Percentiles rank a stretch among this genome's conserved stretches.
Conservation (phyloP, 2,888 invertebrate species). For the Dryobota labecula region DNA sequence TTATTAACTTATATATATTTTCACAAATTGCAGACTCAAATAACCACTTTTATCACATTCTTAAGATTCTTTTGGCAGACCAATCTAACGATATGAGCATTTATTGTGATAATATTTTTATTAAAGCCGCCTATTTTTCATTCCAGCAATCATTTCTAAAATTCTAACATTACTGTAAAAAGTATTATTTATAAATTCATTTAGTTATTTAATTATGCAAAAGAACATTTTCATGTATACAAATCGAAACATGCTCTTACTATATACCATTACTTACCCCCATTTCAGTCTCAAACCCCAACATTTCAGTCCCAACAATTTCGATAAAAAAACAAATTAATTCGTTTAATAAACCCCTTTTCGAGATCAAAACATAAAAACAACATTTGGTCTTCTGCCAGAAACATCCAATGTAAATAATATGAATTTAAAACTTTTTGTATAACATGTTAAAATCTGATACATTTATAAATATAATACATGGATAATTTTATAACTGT, state of each 20-base stretch:
- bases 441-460: constrained; percentile 74
- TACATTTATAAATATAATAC: constrained; percentile 68
- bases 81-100: constrained; percentile 61
- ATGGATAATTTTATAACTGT: constrained; percentile 68
- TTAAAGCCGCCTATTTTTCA: constrained; percentile 34
- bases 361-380: constrained; percentile 74
- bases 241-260: constrained; percentile 31
- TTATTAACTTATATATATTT: constrained; percentile 59
- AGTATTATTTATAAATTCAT: constrained; percentile 16
- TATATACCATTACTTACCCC: constrained; percentile 31
- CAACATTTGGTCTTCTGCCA: constrained; percentile 75
- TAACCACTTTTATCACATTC: constrained; percentile 57
- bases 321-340: constrained; percentile 23
- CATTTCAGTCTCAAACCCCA: constrained; percentile 59
- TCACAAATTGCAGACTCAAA: constrained; percentile 47
- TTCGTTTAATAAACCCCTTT: constrained; percentile 39
- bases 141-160: constrained; percentile 42
- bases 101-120: constrained; percentile 29
- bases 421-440: constrained; percentile 62
- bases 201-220: constrained; percentile 33
- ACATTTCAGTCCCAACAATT: constrained; percentile 41
- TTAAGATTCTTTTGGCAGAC: constrained; percentile 58
- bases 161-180: constrained; percentile 37
- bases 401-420: constrained; percentile 54
- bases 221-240: constrained; percentile 31